phyloP scores from a whole-genome alignment of 2,113 vertebrate genomes.

The Apaloderma vittatum region DNA sequence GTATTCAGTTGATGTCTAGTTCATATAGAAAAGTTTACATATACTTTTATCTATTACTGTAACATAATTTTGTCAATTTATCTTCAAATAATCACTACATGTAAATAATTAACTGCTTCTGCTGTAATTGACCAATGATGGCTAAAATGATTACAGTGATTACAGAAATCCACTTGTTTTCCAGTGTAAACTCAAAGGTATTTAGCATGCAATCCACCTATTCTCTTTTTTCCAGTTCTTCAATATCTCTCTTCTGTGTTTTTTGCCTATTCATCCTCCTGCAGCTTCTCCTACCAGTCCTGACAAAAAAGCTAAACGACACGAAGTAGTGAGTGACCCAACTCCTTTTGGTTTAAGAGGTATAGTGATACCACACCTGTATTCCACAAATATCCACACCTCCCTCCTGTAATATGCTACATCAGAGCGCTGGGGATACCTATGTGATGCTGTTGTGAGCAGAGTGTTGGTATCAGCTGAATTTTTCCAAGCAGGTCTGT shows the following conservation, averaged over 20 bases:
- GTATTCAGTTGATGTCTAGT: not conserved
- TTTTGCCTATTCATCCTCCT: conserved; percentile 73
- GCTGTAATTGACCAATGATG: not conserved
- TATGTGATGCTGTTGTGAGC: not conserved
- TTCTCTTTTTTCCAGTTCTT: conserved; percentile 54
- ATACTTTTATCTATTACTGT: not conserved
- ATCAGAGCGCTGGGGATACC: not conserved
- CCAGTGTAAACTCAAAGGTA: conserved; percentile 70
- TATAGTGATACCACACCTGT: conserved; percentile 74
- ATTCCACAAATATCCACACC: not conserved
- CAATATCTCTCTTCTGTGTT: conserved; percentile 64
- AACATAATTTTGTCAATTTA: not conserved
- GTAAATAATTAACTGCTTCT: not conserved
- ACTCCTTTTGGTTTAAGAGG: conserved; percentile 96
- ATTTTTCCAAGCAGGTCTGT: not conserved
- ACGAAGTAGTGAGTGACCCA: conserved; percentile 95
- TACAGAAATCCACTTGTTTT: conserved; percentile 15
- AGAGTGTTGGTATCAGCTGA: not conserved
- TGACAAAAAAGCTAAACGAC: conserved; percentile 95
- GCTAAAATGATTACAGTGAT: not conserved
- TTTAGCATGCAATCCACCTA: conserved; percentile 41
- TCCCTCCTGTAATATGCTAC: not conserved
- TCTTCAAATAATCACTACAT: not conserved
- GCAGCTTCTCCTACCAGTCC: conserved; percentile 93
- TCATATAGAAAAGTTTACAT: not conserved